Conservation (phyloP, 2,888 invertebrate genomes). For the Phoenoteleia sp. region DNA sequence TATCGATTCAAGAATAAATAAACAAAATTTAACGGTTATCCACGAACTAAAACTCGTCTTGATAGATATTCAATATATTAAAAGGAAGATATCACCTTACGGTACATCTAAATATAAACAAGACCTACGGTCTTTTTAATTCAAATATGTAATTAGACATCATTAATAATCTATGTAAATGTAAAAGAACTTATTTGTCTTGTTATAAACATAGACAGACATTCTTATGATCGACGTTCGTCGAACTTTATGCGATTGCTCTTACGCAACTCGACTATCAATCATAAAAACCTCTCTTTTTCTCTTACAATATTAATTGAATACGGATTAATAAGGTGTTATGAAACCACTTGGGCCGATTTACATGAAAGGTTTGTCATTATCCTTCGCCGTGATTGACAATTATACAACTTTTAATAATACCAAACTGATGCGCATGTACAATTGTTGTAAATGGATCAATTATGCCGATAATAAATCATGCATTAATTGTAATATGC, state of each 20-base stretch:
- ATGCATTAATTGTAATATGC: constrained; percentile 61
- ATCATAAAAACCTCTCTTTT: too few relatives aligned
- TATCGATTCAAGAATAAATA: neutral
- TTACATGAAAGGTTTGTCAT: constrained; percentile 8
- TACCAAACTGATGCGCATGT: constrained; percentile 23
- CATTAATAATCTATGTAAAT: constrained; percentile 37
- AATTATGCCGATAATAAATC: constrained; percentile 51
- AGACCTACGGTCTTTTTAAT: too few relatives aligned
- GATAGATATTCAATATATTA: too few relatives aligned
- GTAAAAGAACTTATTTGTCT: neutral
- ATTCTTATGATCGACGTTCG: constrained; percentile 10
- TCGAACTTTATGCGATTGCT: neutral
- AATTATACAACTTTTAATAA: constrained; percentile 1
- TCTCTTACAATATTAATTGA: constrained; percentile 23
- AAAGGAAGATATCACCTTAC: neutral
- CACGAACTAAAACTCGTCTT: neutral
- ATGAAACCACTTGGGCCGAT: neutral
- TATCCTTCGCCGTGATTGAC: constrained; percentile 11
- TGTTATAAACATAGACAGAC: constrained; percentile 24
- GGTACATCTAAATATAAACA: constrained; percentile 21
- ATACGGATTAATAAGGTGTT: constrained; percentile 12
- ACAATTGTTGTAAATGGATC: constrained; percentile 44
- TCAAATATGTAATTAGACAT: too few relatives aligned
- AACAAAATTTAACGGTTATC: constrained; percentile 7
- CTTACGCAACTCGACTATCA: neutral